Evolutionary conservation across 2,797 vertebrate genomes (phyloP).

Genomic region (Cossypha niveicapilla): DNA sequence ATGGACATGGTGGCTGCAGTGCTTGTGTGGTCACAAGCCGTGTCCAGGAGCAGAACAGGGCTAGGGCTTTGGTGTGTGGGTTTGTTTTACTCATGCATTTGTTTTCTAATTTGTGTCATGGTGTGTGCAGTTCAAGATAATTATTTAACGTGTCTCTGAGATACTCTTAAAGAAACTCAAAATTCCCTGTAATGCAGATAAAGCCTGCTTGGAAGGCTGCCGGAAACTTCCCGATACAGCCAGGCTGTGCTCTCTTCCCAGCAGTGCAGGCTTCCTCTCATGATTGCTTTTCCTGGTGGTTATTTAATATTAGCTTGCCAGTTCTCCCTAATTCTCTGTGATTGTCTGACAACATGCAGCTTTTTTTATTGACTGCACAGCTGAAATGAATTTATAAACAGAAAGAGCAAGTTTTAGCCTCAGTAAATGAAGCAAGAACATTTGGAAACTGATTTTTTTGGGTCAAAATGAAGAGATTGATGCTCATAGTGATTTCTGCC

Average conservation of each 20-base stretch:
- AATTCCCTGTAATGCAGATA: conserved; percentile 76
- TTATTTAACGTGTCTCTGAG: conserved; percentile 34
- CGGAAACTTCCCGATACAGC: neutral
- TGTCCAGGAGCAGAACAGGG: neutral
- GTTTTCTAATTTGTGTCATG: neutral
- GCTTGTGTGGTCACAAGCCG: fast-evolving
- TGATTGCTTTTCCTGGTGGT: neutral
- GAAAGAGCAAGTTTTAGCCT: neutral
- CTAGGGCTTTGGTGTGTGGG: neutral
- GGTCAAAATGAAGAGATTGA: neutral
- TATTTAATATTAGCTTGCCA: neutral
- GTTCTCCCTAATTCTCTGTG: neutral
- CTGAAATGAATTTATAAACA: neutral
- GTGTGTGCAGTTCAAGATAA: neutral
- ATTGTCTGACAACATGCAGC: neutral
- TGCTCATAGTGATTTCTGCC: neutral
- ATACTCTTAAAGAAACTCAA: conserved; percentile 81
- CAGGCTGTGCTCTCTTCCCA: neutral
- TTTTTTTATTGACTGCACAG: neutral
- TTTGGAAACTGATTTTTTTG: neutral
- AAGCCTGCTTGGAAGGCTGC: conserved; percentile 73
- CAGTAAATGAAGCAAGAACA: neutral
- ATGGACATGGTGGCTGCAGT: fast-evolving
- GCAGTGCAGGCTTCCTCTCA: neutral
- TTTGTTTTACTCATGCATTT: neutral